Evolutionary conservation across 2,888 invertebrate species (phyloP).

Genomic region (Atrina japonica): DNA sequence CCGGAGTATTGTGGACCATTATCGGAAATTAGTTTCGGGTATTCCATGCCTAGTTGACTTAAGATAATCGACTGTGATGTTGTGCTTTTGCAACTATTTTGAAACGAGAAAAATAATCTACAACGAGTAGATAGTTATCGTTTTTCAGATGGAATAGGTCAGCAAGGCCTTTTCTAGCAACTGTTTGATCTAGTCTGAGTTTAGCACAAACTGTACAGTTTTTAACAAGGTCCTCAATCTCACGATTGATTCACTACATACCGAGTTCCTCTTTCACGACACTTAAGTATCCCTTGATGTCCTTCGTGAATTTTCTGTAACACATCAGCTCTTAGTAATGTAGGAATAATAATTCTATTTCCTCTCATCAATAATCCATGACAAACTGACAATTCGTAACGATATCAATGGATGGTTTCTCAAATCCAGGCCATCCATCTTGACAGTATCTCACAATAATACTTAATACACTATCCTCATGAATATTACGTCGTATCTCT

Average conservation of each 20-base stretch:
- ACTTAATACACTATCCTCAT: conserved; percentile 15
- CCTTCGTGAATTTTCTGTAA: conserved; percentile 48
- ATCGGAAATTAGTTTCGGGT: too few relatives aligned
- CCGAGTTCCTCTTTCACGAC: conserved; percentile 46
- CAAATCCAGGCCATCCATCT: conserved; percentile 27
- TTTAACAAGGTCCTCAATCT: conserved; percentile 42
- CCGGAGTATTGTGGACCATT: too few relatives aligned
- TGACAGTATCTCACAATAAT: conserved; percentile 10
- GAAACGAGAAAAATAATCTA: conserved; percentile 55
- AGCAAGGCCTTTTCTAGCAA: conserved; percentile 48
- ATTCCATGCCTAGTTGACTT: conserved; percentile 36
- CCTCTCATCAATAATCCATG: conserved; percentile 39
- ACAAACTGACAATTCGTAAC: conserved; percentile 31
- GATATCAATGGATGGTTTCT: conserved; percentile 13
- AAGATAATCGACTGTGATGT: conserved; percentile 32
- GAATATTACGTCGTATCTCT: conserved; percentile 22
- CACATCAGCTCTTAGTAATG: conserved; percentile 34
- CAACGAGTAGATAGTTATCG: conserved; percentile 45
- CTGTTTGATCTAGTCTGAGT: conserved; percentile 38
- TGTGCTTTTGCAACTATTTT: conserved; percentile 44
- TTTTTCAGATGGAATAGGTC: conserved; percentile 56
- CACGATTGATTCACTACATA: conserved; percentile 49
- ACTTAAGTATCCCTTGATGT: conserved; percentile 53
- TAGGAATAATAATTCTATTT: conserved; percentile 42
- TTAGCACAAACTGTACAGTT: conserved; percentile 47